phyloP scores from a whole-genome alignment of 2,888 invertebrate genomes.

The Merodon equestris region DNA sequence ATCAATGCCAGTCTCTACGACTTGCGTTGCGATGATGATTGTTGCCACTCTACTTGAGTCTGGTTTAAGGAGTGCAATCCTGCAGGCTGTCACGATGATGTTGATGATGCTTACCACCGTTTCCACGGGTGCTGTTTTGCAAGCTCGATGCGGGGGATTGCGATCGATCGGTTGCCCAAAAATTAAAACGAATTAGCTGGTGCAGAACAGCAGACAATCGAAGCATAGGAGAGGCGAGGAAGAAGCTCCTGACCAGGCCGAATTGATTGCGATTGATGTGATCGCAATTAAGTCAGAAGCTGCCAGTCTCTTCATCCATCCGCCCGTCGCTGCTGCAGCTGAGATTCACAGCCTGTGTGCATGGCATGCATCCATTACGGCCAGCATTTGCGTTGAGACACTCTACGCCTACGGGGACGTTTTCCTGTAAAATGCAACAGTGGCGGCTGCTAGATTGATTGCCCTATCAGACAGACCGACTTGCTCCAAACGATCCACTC shows the following conservation, averaged over 20 bases:
- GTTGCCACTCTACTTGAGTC: slow-evolving; percentile 41
- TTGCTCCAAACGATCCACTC: slow-evolving; percentile 34
- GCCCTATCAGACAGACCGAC: slow-evolving; percentile 20
- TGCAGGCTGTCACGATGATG: slow-evolving; percentile 68
- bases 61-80: slow-evolving; percentile 61
- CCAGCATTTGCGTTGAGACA: slow-evolving; percentile 58
- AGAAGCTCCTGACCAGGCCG: slow-evolving; percentile 34
- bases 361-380: slow-evolving; percentile 37
- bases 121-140: slow-evolving; percentile 28
- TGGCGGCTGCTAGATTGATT: slow-evolving; percentile 61
- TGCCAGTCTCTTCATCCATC: slow-evolving; percentile 35
- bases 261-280: slow-evolving; percentile 38
- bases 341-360: neutral
- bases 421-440: slow-evolving; percentile 51
- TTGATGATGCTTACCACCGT: slow-evolving; percentile 63
- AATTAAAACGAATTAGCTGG: slow-evolving; percentile 67
- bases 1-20: no score
- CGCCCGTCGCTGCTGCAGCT: slow-evolving; percentile 5
- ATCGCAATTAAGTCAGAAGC: slow-evolving; percentile 61
- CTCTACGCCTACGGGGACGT: slow-evolving; percentile 64
- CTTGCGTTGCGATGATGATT: no score
- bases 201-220: slow-evolving; percentile 29
- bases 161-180: slow-evolving; percentile 59
- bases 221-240: slow-evolving; percentile 22
- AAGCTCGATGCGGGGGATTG: slow-evolving; percentile 57